Base-by-base conservation (phyloP, 1,140 invertebrate species). In the Prorops nasuta region DNA sequence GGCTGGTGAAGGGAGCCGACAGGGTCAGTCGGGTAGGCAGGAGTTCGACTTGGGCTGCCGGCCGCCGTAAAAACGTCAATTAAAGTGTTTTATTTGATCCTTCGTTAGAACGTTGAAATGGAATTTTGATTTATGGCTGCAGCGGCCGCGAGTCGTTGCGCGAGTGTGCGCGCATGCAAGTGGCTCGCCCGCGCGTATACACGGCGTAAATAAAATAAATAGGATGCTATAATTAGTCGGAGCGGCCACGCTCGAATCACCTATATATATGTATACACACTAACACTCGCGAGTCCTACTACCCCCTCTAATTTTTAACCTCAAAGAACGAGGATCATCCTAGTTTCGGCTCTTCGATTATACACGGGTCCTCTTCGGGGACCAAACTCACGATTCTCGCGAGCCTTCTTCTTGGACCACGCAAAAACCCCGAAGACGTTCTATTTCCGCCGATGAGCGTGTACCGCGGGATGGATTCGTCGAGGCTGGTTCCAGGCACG, bases 71-170 rank as follows among this genome's bases (percentile, higher is more conserved):
- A 78, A 78, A 77, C 71, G 76, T 77, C 74, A 78, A 78, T 78
- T 78, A 77, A 78, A 77, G 74, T 76, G 74, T 78, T 78, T 78
- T 78, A 77, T 77, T 78, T 77, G 74, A 76, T 77, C 76, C 76
- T 78, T 78, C 76, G 76, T 76, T 78, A 78, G 73, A 77, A 77
- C 74, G 76, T 76, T 78, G 74, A 78, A 77, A 77, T 78, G 74
- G 74, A 78, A 78, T 76, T 77, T 77, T 78, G 74, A 77, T 77
- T 77, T 77, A 77, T 72, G 64, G 46, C 65, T 51, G 37, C 46
- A 44, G 49, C 59, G 53, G 46, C 17, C 35, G 46, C 40, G 49
- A n/a, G n/a, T n/a, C 42, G 55, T 54, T 46, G 47, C 16, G 47
- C 48, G 49, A 51, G 41, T 22, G 28, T 36, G 10, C 34, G 17